Evolutionary conservation across 2,113 vertebrate species (phyloP).

Genomic region (Hystrix cristata): DNA sequence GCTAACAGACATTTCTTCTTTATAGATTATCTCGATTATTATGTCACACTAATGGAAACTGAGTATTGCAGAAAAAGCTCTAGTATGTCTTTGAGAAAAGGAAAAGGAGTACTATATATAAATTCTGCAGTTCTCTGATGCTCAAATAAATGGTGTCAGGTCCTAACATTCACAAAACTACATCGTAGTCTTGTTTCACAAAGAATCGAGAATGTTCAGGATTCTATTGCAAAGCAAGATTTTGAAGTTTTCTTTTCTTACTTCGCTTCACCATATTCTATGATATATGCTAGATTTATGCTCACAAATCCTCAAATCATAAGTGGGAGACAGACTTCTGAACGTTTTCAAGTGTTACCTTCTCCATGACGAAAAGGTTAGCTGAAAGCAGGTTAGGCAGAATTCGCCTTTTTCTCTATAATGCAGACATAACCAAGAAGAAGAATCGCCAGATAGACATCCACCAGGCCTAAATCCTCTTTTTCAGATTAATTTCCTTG

Average conservation of each 20-base stretch:
- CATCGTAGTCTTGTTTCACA: background rate
- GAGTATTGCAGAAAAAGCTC: background rate
- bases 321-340: background rate
- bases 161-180: background rate
- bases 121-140: background rate
- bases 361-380: slow-evolving; percentile 26
- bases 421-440: background rate
- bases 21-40: background rate
- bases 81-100: background rate
- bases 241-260: background rate
- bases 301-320: background rate
- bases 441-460: slow-evolving; percentile 60
- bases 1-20: background rate
- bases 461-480: slow-evolving; percentile 49
- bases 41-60: background rate
- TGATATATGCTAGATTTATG: background rate
- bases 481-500: slow-evolving; percentile 54
- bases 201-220: background rate
- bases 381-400: background rate
- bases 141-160: background rate
- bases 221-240: slow-evolving; percentile 14
- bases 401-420: slow-evolving; percentile 47
- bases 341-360: slow-evolving; percentile 25
- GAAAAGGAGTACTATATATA: background rate
- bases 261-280: background rate